Evolutionary conservation across 1,140 invertebrate genomes (phyloP), one percentile per base, ranked within the genome.

Genomic region (Brachionus sp.): DNA sequence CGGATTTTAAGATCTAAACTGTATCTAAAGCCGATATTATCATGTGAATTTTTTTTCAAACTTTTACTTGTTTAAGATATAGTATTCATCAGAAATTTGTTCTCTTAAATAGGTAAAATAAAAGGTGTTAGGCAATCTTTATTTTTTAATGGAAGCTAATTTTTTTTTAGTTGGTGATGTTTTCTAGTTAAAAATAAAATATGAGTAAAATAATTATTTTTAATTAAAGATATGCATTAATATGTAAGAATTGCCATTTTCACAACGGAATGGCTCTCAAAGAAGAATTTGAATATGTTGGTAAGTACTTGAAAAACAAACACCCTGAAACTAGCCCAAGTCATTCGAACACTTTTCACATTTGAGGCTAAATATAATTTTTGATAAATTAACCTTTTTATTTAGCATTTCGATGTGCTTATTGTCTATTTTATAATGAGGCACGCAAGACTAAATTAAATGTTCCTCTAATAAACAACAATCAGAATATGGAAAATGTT

Each of bases 261-360:
- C 97, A 98, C 87, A 98, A 99, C 90, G 97, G 97, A 84, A 98
- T 99, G 95, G 94, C 96, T 16, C 91, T 97, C 5, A 92, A 93
- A 86, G 96, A 98, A 88, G 97, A 98, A 87, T 98, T 96, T 90
- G 95, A 97, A 87, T 98, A 93, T 90, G 91, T 95, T 83, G 91
- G 93, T 93, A 89, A 90, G 88, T 87, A 16, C 9, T 57, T 57
- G 0, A 50, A 50, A 3, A 19, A 57, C 5, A 16, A 19, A 29
- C 3, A 29, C 3, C 29, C 3, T 2, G 29, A 29, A 29, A 29
- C 29, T 29, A 29, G 29, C 29, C 29, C 29, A 29, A 29, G 29
- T 29, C 29, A 29, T 3, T 29, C 29, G 3, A 29, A 3, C 29
- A 29, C 29, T 29, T 2, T 29, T 29, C 29, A 29, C 3, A 29